phyloP scores from a whole-genome alignment of 2,888 invertebrate species.

The Drosophila antonietae region DNA sequence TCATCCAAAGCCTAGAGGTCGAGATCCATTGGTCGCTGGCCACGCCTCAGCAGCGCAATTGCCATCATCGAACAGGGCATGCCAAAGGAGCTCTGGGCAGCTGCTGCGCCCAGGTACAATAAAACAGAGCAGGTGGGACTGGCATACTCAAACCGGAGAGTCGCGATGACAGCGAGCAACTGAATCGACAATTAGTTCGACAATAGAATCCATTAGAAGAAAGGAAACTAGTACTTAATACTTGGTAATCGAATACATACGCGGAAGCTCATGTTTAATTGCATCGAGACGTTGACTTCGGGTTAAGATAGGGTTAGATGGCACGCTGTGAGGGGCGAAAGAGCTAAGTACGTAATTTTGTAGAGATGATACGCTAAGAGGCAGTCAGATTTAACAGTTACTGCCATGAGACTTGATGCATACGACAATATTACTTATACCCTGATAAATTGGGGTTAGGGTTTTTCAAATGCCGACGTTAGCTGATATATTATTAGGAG shows the following conservation, averaged over 20 bases:
- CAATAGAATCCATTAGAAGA: slow-evolving; percentile 11
- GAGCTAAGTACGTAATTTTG: background rate
- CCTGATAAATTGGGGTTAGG: no score
- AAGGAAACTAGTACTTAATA: slow-evolving; percentile 13
- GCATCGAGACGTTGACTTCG: background rate
- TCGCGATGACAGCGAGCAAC: slow-evolving; percentile 18
- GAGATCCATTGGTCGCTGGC: slow-evolving; percentile 69
- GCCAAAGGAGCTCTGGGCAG: slow-evolving; percentile 30
- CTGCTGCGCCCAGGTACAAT: background rate
- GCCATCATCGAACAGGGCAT: slow-evolving; percentile 39
- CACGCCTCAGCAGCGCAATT: slow-evolving; percentile 74
- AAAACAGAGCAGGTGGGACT: slow-evolving; percentile 11
- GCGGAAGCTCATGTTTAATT: slow-evolving; percentile 1
- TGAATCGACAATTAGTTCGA: slow-evolving; percentile 12
- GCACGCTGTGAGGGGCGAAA: background rate
- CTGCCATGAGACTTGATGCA: background rate
- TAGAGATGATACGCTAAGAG: background rate
- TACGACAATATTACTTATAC: background rate
- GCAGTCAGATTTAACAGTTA: background rate
- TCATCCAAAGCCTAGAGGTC: slow-evolving; percentile 77
- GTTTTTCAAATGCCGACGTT: no score
- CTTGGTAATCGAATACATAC: background rate
- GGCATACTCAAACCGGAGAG: slow-evolving; percentile 14
- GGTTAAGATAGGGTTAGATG: slow-evolving; percentile 8
- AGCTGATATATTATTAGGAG: background rate